Evolutionary conservation across 2,797 vertebrate species (phyloP).

Genomic region (Sparus aurata): DNA sequence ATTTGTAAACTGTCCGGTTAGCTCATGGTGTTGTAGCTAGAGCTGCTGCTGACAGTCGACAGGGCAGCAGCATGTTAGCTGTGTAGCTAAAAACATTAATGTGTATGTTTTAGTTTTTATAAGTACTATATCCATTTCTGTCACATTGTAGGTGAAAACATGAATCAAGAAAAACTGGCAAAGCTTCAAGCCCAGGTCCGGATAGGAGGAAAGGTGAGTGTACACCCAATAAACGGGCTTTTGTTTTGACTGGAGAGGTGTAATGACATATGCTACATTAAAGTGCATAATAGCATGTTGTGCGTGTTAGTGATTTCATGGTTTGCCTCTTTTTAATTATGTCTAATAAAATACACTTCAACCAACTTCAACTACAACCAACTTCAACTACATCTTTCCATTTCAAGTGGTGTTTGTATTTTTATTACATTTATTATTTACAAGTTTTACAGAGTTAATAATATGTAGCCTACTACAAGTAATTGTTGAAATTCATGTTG

Average conservation of each 20-base stretch:
- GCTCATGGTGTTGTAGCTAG: not conserved
- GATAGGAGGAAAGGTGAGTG: slow-evolving; percentile 97
- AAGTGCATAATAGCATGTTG: too few relatives aligned
- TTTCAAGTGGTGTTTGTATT: not conserved
- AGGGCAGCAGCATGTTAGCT: not conserved
- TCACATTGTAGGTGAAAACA: slow-evolving; percentile 79
- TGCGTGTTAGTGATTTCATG: too few relatives aligned
- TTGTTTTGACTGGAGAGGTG: not conserved
- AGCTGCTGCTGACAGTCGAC: not conserved
- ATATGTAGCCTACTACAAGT: too few relatives aligned
- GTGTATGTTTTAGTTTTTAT: not conserved
- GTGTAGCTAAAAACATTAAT: not conserved
- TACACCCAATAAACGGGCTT: not conserved
- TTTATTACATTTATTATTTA: not conserved
- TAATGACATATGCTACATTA: too few relatives aligned
- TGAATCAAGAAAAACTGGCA: slow-evolving; percentile 98
- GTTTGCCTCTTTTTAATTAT: too few relatives aligned
- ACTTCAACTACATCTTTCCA: not conserved
- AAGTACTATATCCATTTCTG: not conserved
- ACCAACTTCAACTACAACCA: not conserved
- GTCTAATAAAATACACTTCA: too few relatives aligned
- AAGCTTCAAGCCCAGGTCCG: slow-evolving; percentile 98
- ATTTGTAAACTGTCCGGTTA: too few relatives aligned
- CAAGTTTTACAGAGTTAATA: too few relatives aligned
- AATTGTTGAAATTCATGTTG: not conserved